phyloP scores from a whole-genome alignment of 2,797 vertebrate genomes.

The Cirrhinus molitorella region DNA sequence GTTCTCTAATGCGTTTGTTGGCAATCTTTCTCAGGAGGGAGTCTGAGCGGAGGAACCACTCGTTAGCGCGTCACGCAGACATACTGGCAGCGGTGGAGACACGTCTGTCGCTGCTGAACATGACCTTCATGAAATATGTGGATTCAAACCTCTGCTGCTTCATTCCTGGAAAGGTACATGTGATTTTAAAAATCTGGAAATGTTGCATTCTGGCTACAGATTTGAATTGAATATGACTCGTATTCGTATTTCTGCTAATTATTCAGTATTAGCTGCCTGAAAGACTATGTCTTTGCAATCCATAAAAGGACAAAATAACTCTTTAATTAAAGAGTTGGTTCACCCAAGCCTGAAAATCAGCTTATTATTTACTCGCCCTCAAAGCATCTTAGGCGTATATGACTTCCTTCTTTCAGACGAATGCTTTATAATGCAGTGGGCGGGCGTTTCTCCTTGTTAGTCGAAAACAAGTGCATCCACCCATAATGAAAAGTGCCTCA shows the following conservation, averaged over 20 bases:
- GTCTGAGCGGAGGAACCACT: slow-evolving; percentile 96
- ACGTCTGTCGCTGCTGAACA: slow-evolving; percentile 94
- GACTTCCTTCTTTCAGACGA: too few species aligned
- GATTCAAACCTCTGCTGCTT: slow-evolving; percentile 99
- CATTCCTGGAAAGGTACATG: slow-evolving; percentile 95
- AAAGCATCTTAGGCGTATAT: too few species aligned
- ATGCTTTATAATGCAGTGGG: too few species aligned
- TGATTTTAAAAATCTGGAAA: not conserved
- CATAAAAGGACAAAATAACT: not conserved
- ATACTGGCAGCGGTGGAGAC: slow-evolving; percentile 98
- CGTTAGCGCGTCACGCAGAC: slow-evolving; percentile 95
- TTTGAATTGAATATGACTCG: not conserved
- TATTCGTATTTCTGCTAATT: not conserved
- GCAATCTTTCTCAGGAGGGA: slow-evolving; percentile 82
- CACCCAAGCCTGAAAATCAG: too few species aligned
- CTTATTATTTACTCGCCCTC: too few species aligned
- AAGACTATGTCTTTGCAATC: not conserved
- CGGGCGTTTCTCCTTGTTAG: too few species aligned
- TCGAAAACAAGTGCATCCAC: too few species aligned
- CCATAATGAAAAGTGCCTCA: too few species aligned
- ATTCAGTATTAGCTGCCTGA: not conserved
- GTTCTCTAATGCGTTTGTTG: not conserved
- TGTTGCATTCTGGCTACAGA: not conserved
- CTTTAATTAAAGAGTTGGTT: not conserved
- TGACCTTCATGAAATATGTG: slow-evolving; percentile 99